A percentile compares a stretch with the other conserved stretches of the same genome.
These are phyloP conservation scores for Rhorus exstirpatorius DNA, from an alignment of 2,888 invertebrate species.

Conservation along the genomic window DNA sequence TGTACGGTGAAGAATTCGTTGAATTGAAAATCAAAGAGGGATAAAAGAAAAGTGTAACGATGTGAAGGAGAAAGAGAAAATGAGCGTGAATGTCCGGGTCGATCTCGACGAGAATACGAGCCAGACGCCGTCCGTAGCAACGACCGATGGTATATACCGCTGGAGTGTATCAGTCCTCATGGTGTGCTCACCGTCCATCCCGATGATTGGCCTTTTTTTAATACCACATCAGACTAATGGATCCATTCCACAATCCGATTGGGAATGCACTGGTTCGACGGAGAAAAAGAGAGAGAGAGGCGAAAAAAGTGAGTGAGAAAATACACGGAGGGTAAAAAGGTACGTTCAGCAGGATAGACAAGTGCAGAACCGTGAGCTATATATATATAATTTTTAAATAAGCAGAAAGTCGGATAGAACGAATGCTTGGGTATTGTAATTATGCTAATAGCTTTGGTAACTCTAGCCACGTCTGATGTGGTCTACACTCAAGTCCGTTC, in stretches of 20 bases:
- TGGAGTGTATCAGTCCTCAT: constrained; percentile 55
- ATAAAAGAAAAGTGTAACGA: not conserved
- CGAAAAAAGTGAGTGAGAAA: constrained; percentile 24
- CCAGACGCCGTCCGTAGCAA: constrained; percentile 11
- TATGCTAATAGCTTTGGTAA: constrained; percentile 85
- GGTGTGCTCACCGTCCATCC: constrained; percentile 72
- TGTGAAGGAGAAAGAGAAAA: constrained; percentile 15
- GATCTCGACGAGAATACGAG: constrained; percentile 22
- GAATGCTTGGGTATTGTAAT: constrained; percentile 85
- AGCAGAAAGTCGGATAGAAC: constrained; percentile 83
- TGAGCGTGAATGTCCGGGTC: constrained; percentile 26
- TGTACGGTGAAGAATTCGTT: not conserved
- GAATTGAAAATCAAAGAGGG: not conserved
- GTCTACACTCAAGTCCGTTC: constrained; percentile 70
- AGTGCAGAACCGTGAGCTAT: constrained; percentile 16
- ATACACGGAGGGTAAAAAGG: constrained; percentile 5
- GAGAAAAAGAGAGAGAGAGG: constrained; percentile 32
- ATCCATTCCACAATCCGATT: constrained; percentile 83
- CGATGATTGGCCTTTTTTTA: constrained; percentile 82
- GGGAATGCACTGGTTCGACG: constrained; percentile 74
- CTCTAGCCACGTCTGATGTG: constrained; percentile 83
- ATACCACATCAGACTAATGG: constrained; percentile 84
- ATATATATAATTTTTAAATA: constrained; percentile 79
- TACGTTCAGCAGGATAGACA: constrained; percentile 18
- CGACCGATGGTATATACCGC: constrained; percentile 7